Percentiles rank a stretch among this genome's conserved stretches.
Conservation (phyloP, 2,888 invertebrate genomes). For the Drosophila meridiana region DNA sequence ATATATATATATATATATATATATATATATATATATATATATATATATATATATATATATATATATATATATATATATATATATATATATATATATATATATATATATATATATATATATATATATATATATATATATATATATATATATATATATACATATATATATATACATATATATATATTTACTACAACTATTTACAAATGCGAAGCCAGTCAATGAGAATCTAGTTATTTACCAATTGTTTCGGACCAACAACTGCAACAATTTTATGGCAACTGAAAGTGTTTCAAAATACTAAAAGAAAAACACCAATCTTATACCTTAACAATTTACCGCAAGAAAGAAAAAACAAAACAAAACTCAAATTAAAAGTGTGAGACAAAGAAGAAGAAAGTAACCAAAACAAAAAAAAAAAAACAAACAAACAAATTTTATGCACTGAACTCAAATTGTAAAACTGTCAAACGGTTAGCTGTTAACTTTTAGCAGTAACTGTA, state of each 20-base stretch:
- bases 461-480: slow-evolving; percentile 25
- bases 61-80: neutral
- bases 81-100: too few species aligned
- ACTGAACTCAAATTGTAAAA: slow-evolving; percentile 42
- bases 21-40: too few species aligned
- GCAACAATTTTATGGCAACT: slow-evolving; percentile 51
- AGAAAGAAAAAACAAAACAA: neutral
- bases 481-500: slow-evolving; percentile 51
- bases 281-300: slow-evolving; percentile 45
- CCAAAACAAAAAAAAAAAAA: neutral
- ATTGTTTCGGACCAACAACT: slow-evolving; percentile 56
- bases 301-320: slow-evolving; percentile 5
- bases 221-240: slow-evolving; percentile 27
- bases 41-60: slow-evolving; percentile 24
- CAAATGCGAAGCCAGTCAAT: slow-evolving; percentile 46
- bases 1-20: too few species aligned
- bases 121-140: neutral
- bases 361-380: slow-evolving; percentile 12
- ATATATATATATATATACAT: slow-evolving; percentile 19
- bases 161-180: slow-evolving; percentile 31
- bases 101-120: too few species aligned
- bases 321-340: slow-evolving; percentile 17
- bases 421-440: slow-evolving; percentile 15
- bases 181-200: slow-evolving; percentile 61
- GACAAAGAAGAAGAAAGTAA: slow-evolving; percentile 1